These are phyloP conservation scores for Leptoteleia sp. DNA, from an alignment of 1,140 invertebrate species.

Conservation along the genomic window DNA sequence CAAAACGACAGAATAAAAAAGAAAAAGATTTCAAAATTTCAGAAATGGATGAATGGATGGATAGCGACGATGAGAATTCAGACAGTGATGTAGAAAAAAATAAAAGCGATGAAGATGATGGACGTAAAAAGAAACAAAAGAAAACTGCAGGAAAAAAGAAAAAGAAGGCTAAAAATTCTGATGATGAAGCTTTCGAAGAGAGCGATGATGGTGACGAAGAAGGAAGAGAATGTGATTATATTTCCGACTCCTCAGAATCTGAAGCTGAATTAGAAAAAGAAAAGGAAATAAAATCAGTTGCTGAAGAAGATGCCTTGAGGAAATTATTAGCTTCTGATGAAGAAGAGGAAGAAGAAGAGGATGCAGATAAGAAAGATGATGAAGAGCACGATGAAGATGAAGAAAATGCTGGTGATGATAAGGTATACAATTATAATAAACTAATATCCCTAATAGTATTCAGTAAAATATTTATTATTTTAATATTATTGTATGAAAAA, in stretches of 20 bases:
- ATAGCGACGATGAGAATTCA: conserved; percentile 88
- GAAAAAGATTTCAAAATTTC: conserved; percentile 90
- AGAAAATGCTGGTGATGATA: conserved; percentile 84
- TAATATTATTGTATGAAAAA: too few species aligned
- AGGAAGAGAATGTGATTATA: conserved; percentile 93
- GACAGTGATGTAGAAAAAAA: conserved; percentile 85
- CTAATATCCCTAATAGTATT: too few species aligned
- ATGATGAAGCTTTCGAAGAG: conserved; percentile 94
- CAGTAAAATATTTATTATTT: too few species aligned
- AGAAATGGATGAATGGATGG: conserved; percentile 97
- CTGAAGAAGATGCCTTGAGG: conserved; percentile 93
- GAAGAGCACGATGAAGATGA: conserved; percentile 84
- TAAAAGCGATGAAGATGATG: conserved; percentile 85
- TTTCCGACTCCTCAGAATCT: conserved; percentile 91
- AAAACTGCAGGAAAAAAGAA: conserved; percentile 75
- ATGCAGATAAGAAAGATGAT: conserved; percentile 84
- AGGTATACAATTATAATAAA: too few species aligned
- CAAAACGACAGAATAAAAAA: conserved; percentile 82
- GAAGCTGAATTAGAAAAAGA: conserved; percentile 88
- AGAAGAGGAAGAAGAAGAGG: conserved; percentile 91
- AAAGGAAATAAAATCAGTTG: conserved; percentile 90
- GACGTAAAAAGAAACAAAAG: conserved; percentile 85
- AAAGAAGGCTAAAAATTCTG: conserved; percentile 73
- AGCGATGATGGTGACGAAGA: conserved; percentile 98
- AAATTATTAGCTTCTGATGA: conserved; percentile 95